Percentiles rank a stretch among this genome's conserved stretches.
phyloP scores from a whole-genome alignment of 2,888 invertebrate species.

The Athalia circularis region DNA sequence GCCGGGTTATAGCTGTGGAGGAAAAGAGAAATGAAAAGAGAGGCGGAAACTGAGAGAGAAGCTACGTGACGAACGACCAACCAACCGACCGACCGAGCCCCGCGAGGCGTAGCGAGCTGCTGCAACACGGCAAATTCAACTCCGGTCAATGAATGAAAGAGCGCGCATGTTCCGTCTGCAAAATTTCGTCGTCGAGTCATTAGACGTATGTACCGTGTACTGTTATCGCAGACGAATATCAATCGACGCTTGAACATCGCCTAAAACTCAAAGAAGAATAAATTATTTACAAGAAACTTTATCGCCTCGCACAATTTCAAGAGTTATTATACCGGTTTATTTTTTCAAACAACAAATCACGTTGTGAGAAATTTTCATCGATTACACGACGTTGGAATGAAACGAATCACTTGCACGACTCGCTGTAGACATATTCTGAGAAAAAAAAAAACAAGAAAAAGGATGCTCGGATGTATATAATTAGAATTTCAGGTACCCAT shows the following conservation, averaged over 20 bases:
- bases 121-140: constrained; percentile 32
- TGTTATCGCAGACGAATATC: too few relatives aligned
- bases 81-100: constrained; percentile 36
- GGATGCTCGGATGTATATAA: too few relatives aligned
- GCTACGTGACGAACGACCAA: too few relatives aligned
- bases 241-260: constrained; percentile 17
- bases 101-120: constrained; percentile 32
- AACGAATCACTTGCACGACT: too few relatives aligned
- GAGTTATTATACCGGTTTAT: too few relatives aligned
- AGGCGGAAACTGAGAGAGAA: constrained; percentile 51
- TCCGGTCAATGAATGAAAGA: constrained; percentile 45
- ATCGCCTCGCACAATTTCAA: too few relatives aligned
- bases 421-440: too few relatives aligned
- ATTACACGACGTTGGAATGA: too few relatives aligned
- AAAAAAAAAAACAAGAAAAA: too few relatives aligned
- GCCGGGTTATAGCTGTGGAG: constrained; percentile 51
- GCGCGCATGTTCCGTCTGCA: constrained; percentile 43
- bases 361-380: too few relatives aligned
- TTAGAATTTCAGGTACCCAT: too few relatives aligned
- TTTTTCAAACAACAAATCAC: too few relatives aligned
- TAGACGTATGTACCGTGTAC: constrained; percentile 13
- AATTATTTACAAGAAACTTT: neutral
- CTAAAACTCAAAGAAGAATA: constrained; percentile 3
- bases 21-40: constrained; percentile 49
- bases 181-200: constrained; percentile 35